Conservation (phyloP, 2,113 vertebrate species). For the Hydrochoerus hydrochaeris region DNA sequence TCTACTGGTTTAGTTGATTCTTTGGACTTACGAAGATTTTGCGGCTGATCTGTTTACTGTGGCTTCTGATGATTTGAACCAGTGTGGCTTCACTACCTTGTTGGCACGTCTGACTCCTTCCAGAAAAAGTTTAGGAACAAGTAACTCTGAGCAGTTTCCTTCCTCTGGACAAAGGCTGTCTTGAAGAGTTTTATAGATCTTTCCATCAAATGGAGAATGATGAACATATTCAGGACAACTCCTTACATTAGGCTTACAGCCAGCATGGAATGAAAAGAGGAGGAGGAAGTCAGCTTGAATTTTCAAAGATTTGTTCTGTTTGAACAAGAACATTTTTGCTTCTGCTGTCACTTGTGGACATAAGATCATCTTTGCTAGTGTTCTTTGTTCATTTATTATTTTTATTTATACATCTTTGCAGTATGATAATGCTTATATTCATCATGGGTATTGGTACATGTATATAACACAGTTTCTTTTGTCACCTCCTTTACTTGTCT, state of each 20-base stretch:
- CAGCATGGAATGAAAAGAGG: neutral
- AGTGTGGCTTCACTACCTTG: neutral
- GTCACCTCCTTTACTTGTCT: neutral
- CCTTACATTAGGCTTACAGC: neutral
- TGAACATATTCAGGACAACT: neutral
- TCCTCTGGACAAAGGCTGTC: neutral
- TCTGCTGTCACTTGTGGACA: neutral
- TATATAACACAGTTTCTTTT: neutral
- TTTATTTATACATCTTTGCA: neutral
- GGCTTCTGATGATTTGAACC: neutral
- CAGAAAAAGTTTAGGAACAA: neutral
- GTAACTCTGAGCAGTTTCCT: neutral
- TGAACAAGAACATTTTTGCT: neutral
- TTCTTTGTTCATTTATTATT: neutral
- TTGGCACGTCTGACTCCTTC: neutral
- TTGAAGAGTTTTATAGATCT: neutral
- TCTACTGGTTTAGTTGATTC: neutral
- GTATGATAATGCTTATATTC: neutral
- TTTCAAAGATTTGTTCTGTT: neutral
- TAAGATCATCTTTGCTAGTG: neutral
- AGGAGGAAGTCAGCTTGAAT: neutral
- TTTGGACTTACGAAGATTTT: neutral
- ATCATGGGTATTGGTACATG: neutral
- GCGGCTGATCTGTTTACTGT: neutral
- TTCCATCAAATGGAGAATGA: neutral